Evolutionary conservation across 2,888 invertebrate species (phyloP), one percentile per base, ranked within the genome.

Genomic region (Cecidostiba fungosa): DNA sequence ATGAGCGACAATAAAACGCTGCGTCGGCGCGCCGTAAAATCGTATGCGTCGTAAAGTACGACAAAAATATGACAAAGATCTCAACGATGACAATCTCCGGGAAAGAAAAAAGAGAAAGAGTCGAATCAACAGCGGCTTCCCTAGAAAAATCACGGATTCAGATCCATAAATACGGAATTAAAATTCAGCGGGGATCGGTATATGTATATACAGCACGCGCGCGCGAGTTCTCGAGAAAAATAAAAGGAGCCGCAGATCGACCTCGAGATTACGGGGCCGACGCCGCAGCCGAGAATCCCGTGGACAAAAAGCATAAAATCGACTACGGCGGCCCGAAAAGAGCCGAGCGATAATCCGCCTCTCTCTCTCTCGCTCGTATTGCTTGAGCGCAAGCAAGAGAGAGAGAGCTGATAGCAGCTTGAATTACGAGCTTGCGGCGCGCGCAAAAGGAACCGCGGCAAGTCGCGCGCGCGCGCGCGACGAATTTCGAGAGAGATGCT

Each of bases 141-240:
- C 70, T 47, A 70, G 78, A 82, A 86, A 79, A 86, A 83, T 81
- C 77, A 54, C 73, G 72, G 16, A 74, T 54, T 78, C 47, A 73
- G 29, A 66, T 78, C 79, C 77, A 72, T 77, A 82, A 85, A 84
- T 79, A 77, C 72, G 82, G 72, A 85, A 84, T 86, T 86, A 85
- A 86, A 73, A 85, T 86, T 84, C 86, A 77, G 76, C 59, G 77
- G 43, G 26, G 59, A 66, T 62, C 84, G 43, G 74, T 4, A 69
- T 16, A 2, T 32, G 69, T 16, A 4, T 32, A 59, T n/a, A 59
- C 50, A 62, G 36, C 69, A 29, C 62, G 16, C 59, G 26, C 32
- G 54, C 43, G 59, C 23, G 77, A 78, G 69, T 74, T 82, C 54
- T 78, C 69, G 54, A 66, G 73, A 59, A 83, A 81, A 82, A 76